A percentile compares a stretch with the other conserved stretches of the same genome.
phyloP scores from a whole-genome alignment of 1,140 invertebrate species.

The Coenobita brevimanus region DNA sequence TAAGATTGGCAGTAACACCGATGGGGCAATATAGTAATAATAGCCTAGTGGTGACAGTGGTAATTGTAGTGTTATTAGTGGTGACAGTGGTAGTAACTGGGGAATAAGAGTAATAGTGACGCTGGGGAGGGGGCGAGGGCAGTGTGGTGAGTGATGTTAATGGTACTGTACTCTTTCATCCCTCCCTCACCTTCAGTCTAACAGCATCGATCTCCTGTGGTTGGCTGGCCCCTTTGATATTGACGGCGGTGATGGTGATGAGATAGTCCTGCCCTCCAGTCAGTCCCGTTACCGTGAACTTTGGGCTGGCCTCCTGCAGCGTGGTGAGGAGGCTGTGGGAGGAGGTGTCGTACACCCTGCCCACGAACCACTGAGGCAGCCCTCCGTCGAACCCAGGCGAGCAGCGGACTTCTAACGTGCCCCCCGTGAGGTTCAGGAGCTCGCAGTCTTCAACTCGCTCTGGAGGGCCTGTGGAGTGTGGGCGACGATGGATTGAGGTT shows the following conservation, averaged over 20 bases:
- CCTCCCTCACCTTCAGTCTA: neutral
- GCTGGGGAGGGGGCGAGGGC: too few species aligned
- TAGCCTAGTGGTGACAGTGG: too few species aligned
- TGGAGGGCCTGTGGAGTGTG: neutral
- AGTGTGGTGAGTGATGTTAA: too few species aligned
- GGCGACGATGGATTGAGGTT: neutral
- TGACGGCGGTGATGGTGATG: neutral
- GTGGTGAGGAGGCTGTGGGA: constrained; percentile 5
- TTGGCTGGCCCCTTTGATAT: constrained; percentile 6
- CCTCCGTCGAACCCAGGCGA: neutral
- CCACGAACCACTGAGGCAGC: constrained; percentile 12
- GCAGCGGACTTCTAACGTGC: neutral
- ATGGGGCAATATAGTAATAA: too few species aligned
- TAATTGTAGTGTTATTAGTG: too few species aligned
- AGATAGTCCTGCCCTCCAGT: neutral
- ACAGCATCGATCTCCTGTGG: constrained; percentile 3
- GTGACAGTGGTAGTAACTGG: too few species aligned
- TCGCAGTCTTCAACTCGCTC: neutral
- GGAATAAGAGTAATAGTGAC: too few species aligned
- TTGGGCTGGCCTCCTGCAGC: constrained; percentile 9
- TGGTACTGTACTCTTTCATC: neutral
- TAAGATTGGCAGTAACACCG: too few species aligned
- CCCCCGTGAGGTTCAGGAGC: neutral
- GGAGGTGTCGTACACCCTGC: neutral
- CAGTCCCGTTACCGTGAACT: neutral